Percentiles rank a stretch among this genome's conserved stretches.
These are phyloP conservation scores for Hirudo medicinalis DNA, from an alignment of 1,140 invertebrate genomes.

Conservation along the genomic window DNA sequence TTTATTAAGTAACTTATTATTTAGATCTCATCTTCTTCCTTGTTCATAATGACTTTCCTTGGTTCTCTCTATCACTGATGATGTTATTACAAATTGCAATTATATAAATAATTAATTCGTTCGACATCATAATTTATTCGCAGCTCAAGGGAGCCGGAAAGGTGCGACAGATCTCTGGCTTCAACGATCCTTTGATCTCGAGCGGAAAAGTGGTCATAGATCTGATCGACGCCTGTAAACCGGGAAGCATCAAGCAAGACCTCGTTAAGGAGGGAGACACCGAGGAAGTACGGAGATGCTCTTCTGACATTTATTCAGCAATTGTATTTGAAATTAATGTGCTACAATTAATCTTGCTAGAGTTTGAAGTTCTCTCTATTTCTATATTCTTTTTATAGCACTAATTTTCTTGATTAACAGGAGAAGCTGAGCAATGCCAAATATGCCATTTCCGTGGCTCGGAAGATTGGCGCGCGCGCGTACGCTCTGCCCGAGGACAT, in stretches of 20 bases:
- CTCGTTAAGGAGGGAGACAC: conserved; percentile 63
- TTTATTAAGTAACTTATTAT: too few relatives aligned
- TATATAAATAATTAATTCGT: too few relatives aligned
- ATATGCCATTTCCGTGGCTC: conserved; percentile 92
- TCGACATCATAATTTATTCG: conserved; percentile 13
- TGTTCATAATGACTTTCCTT: too few relatives aligned
- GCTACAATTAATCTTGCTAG: neutral
- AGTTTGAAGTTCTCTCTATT: neutral
- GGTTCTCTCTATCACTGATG: too few relatives aligned
- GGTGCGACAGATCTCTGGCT: conserved; percentile 63
- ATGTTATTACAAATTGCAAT: too few relatives aligned
- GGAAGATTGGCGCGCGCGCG: conserved; percentile 88
- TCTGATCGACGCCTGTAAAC: conserved; percentile 89
- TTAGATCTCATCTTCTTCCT: too few relatives aligned
- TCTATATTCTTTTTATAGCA: neutral
- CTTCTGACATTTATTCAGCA: neutral
- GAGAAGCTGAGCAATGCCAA: conserved; percentile 90
- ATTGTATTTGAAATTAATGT: neutral
- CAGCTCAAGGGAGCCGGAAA: conserved; percentile 57
- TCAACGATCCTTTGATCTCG: conserved; percentile 71
- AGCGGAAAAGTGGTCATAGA: conserved; percentile 81
- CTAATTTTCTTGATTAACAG: conserved; percentile 43
- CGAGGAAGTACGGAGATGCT: conserved; percentile 54
- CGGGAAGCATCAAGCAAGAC: conserved; percentile 84
- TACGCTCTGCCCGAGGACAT: conserved; percentile 99